Percentiles rank a stretch among this genome's conserved stretches.
Conservation (phyloP, 2,797 vertebrate genomes). For the Carcharodon carcharias region DNA sequence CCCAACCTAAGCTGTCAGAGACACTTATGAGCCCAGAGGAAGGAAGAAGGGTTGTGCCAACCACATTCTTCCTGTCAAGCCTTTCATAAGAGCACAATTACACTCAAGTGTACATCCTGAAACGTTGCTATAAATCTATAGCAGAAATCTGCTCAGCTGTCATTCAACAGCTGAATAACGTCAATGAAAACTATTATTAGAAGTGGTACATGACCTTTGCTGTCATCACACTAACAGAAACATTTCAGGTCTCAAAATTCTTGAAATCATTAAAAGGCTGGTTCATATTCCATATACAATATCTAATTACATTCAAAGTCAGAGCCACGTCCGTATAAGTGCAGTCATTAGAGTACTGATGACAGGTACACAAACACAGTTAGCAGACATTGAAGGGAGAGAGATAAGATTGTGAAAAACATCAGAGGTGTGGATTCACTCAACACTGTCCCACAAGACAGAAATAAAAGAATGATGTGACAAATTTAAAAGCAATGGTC, state of each 20-base stretch:
- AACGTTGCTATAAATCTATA: constrained; percentile 6
- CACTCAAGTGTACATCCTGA: not conserved
- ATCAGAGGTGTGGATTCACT: not conserved
- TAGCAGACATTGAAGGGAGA: not conserved
- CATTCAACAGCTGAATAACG: constrained; percentile 16
- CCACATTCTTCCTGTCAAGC: constrained; percentile 30
- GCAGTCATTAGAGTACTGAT: not conserved
- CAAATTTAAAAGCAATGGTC: constrained; percentile 10
- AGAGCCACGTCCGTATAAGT: not conserved
- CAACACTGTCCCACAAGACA: not conserved
- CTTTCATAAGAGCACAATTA: not conserved
- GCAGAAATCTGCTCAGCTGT: constrained; percentile 4
- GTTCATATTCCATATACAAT: not conserved
- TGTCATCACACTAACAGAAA: not conserved
- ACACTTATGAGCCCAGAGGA: not conserved
- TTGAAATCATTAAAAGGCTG: constrained; percentile 27
- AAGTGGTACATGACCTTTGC: constrained; percentile 12
- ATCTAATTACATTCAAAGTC: not conserved
- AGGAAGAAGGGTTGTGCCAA: constrained; percentile 29
- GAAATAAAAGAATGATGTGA: not conserved
- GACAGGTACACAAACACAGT: not conserved
- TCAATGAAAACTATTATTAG: constrained; percentile 23
- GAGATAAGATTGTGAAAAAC: not conserved
- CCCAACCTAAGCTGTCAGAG: not conserved
- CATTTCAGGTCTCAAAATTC: constrained; percentile 18